Percentiles rank a stretch among this genome's conserved stretches.
Evolutionary conservation across 2,888 invertebrate genomes (phyloP).

Genomic region (Tigriopus californicus): DNA sequence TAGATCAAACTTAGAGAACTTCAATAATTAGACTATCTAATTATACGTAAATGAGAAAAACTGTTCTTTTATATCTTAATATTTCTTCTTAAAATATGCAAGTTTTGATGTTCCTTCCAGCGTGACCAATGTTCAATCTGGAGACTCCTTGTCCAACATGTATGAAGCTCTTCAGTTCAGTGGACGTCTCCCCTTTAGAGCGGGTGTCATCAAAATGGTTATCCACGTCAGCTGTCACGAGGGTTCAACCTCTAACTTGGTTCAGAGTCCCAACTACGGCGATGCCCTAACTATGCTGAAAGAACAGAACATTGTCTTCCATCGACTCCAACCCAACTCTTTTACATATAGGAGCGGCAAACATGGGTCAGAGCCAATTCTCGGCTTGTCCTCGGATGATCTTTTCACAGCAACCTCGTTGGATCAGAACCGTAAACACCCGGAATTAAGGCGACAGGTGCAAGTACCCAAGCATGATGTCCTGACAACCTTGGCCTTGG

Average conservation of each 20-base stretch:
- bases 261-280: not conserved
- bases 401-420: not conserved
- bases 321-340: not conserved
- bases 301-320: not conserved
- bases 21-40: too few relatives aligned
- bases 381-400: not conserved
- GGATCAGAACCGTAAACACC: not conserved
- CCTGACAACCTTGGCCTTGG: slow-evolving; percentile 27
- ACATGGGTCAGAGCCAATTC: not conserved
- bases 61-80: too few relatives aligned
- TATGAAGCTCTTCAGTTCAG: slow-evolving; percentile 21
- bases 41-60: too few relatives aligned
- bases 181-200: slow-evolving; percentile 24
- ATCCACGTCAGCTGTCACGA: slow-evolving; percentile 24
- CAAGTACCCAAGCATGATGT: slow-evolving; percentile 25
- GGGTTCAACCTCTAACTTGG: slow-evolving; percentile 17
- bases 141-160: slow-evolving; percentile 17
- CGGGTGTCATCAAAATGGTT: slow-evolving; percentile 26
- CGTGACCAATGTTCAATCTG: not conserved
- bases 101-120: not conserved
- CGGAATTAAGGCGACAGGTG: not conserved
- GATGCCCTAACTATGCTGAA: slow-evolving; percentile 2
- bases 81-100: too few relatives aligned
- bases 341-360: not conserved
- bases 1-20: too few relatives aligned